Conservation (phyloP, 2,888 invertebrate genomes). For the Scaptomyza caliginosa region DNA sequence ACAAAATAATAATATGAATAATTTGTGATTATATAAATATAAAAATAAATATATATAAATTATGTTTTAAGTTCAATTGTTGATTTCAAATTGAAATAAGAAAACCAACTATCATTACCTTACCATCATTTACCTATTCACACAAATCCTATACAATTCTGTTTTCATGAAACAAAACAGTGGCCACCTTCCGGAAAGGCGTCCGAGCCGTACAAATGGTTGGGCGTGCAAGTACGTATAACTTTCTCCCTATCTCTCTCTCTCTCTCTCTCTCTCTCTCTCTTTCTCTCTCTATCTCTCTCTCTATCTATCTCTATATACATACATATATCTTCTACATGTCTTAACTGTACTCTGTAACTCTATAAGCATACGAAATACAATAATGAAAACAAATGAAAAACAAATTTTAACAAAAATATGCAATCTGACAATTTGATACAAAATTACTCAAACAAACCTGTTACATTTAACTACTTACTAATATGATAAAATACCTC, state of each 20-base stretch:
- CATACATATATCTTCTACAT: constrained; percentile 47
- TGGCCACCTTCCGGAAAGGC: constrained; percentile 99
- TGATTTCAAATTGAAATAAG: constrained; percentile 28
- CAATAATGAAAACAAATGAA: constrained; percentile 5
- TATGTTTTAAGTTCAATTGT: constrained; percentile 37
- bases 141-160: constrained; percentile 83
- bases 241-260: constrained; percentile 64
- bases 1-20: constrained; percentile 8
- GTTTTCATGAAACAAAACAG: constrained; percentile 87
- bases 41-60: too few species aligned
- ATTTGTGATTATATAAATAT: constrained; percentile 28
- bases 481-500: constrained; percentile 13
- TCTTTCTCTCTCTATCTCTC: constrained; percentile 41
- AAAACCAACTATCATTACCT: constrained; percentile 71
- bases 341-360: constrained; percentile 50
- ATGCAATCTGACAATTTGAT: constrained; percentile 29
- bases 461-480: constrained; percentile 33
- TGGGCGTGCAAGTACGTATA: constrained; percentile 98
- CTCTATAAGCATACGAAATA: constrained; percentile 55
- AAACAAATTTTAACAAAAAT: constrained; percentile 13
- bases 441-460: constrained; percentile 21
- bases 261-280: constrained; percentile 56
- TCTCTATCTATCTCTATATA: constrained; percentile 47
- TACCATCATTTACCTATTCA: constrained; percentile 84
- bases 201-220: constrained; percentile 99